phyloP scores from a whole-genome alignment of 1,140 invertebrate genomes.

The Telenomus remus region DNA sequence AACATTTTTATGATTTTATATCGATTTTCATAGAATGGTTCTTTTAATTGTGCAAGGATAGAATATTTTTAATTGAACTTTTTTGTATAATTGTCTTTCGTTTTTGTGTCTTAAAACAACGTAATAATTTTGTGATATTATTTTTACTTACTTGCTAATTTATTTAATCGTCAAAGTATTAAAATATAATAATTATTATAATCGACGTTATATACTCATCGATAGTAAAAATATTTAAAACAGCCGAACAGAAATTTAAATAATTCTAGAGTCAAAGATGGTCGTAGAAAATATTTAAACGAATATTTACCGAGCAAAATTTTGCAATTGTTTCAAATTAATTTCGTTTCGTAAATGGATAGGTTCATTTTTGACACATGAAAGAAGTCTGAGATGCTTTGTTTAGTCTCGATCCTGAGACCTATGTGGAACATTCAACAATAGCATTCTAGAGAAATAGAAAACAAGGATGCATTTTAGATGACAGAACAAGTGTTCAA shows the following conservation, averaged over 20 bases:
- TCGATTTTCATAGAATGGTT: neutral
- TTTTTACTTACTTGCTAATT: neutral
- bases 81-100: no score
- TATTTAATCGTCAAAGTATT: neutral
- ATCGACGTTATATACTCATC: neutral
- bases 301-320: no score
- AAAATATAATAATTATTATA: neutral
- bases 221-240: no score
- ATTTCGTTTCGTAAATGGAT: neutral
- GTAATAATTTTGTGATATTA: neutral
- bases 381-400: constrained; percentile 64
- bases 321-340: neutral
- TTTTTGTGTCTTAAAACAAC: no score
- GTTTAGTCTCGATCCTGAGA: constrained; percentile 70
- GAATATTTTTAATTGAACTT: no score
- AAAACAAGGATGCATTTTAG: constrained; percentile 21
- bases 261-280: no score
- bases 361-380: neutral
- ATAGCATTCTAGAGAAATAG: constrained; percentile 59
- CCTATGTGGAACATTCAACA: constrained; percentile 66
- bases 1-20: neutral
- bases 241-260: no score
- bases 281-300: no score
- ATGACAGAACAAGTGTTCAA: constrained; percentile 37
- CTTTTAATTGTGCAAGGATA: no score